phyloP scores from a whole-genome alignment of 2,888 invertebrate species.

The Sarcophaga subvicina region DNA sequence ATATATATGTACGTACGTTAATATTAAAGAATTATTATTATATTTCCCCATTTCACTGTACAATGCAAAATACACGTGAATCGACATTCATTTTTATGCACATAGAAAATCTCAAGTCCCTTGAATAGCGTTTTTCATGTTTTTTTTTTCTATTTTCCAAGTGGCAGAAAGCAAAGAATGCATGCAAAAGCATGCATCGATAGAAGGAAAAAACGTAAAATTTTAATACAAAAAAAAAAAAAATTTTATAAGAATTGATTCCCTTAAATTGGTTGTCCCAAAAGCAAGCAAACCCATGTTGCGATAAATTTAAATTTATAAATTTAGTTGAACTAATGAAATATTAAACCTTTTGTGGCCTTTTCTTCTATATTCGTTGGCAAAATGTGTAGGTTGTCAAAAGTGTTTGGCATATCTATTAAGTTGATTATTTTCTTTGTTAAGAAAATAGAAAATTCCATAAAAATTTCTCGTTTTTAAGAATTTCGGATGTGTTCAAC shows the following conservation, averaged over 20 bases:
- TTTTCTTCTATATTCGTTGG: neutral
- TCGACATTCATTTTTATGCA: conserved; percentile 11
- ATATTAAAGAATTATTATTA: conserved; percentile 12
- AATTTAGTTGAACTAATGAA: neutral
- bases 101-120: conserved; percentile 41
- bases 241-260: neutral
- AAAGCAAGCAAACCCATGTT: neutral
- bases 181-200: neutral
- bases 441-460: conserved; percentile 39
- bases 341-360: neutral
- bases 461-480: conserved; percentile 2
- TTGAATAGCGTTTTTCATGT: neutral
- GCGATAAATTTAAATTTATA: neutral
- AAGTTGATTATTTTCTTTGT: conserved; percentile 50
- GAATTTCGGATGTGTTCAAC: neutral
- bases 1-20: neutral
- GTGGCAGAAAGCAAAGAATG: neutral
- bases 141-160: conserved; percentile 1
- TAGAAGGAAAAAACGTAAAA: neutral
- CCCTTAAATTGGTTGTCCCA: neutral
- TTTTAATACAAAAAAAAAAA: neutral
- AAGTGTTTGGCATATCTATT: conserved; percentile 49
- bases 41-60: conserved; percentile 11
- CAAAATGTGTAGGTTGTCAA: conserved; percentile 17
- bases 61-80: conserved; percentile 40